A percentile compares a stretch with the other conserved stretches of the same genome.
These are phyloP conservation scores for Bergia puertoricense DNA, from an alignment of 92 coral and sea anemone genomes.

Conservation along the genomic window DNA sequence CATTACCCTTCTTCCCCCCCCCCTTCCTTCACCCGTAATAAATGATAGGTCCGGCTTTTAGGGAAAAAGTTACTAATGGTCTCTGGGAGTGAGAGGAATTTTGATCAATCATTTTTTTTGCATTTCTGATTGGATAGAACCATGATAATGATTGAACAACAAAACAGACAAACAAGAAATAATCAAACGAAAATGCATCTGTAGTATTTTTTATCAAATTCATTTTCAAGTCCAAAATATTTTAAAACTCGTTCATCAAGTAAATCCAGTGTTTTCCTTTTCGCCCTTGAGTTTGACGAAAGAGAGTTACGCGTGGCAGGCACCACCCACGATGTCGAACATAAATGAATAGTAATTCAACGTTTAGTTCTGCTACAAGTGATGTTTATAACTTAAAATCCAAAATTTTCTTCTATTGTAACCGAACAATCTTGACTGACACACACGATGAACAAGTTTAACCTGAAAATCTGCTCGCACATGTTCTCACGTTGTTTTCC, in stretches of 20 bases:
- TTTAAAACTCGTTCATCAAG: constrained; percentile 12
- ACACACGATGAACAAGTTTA: not conserved
- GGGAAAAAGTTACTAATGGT: too few species aligned
- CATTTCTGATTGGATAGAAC: too few species aligned
- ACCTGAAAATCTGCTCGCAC: not conserved
- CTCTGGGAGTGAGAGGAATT: too few species aligned
- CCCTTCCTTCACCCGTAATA: too few species aligned
- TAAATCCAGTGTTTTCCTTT: not conserved
- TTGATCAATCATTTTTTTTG: too few species aligned
- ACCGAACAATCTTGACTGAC: not conserved
- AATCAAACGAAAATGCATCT: not conserved
- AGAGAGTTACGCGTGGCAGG: not conserved
- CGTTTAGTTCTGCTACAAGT: not conserved
- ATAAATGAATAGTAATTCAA: not conserved
- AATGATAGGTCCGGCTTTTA: too few species aligned
- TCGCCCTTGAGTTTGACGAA: not conserved
- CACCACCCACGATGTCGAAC: not conserved
- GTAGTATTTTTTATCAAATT: too few species aligned
- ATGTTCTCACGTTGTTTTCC: not conserved
- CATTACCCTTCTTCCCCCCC: too few species aligned
- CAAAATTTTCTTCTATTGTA: not conserved
- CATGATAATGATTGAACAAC: not conserved
- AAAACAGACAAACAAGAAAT: not conserved
- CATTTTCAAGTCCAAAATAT: not conserved
- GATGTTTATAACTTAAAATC: not conserved